Base-by-base conservation (phyloP, 2,797 vertebrate genomes). In the Neoniphon sammara region DNA sequence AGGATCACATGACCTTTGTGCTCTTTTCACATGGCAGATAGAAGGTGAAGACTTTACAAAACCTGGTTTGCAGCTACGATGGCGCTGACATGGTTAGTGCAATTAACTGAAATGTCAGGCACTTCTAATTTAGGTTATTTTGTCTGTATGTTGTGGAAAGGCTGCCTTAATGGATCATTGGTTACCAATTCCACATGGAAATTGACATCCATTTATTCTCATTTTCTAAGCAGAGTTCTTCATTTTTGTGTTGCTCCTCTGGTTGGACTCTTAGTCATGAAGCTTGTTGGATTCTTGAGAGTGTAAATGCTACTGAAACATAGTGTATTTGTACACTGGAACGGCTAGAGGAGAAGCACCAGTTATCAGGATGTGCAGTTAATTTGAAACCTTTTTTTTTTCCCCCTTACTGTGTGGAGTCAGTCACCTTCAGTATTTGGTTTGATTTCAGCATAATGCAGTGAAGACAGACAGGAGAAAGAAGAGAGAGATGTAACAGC, bases 51-150 rank as follows among this genome's bases (percentile, higher is more conserved):
- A 83, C 81, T 87, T 89, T 89, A 87, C 80, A 81, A 66, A 89
- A 92, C 87, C 87, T 88, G 84, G 81, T 91, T 90, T 90, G 87
- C 85, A 89, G 91, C 88, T 77, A 70, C 87, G 77, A 79, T 73
- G 60, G 82, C 89, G 87, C 86, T 81, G 84, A 89, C 87, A 90
- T 85, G 85, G 86, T 91, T 87, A 83, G 85, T 82, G 90, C 92
- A 92, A 93, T 95, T 93, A 93, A 92, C 91, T 91, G 88, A 94
- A 94, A 95, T 94, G 92, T 94, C 93, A 94, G 91, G 71, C 92
- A 81, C 89, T 91, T 93, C 92, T 93, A 93, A 93, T 93, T 93
- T 90, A 77, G 89, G 85, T 90, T 91, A 86, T 93, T 92, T 88
- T 90, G 85, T 92, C 88, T 89, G 88, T 93, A 88, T 93, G 88